Percentiles rank a stretch among this genome's conserved stretches.
Conservation (phyloP, 2,113 vertebrate genomes). For the Apteryx mantelli region DNA sequence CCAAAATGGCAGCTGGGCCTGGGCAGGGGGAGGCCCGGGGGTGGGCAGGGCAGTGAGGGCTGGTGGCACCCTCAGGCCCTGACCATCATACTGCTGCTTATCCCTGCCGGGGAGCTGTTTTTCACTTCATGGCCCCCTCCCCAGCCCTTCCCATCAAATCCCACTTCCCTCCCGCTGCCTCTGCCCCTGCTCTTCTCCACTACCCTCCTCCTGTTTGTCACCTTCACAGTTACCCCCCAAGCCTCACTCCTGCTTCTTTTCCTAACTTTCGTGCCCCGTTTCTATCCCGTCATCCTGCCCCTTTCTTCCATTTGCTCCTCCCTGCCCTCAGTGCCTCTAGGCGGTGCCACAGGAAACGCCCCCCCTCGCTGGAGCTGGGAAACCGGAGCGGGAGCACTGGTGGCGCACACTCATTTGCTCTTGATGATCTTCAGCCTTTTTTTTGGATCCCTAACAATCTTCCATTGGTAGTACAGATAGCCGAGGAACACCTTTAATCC, state of each 20-base stretch:
- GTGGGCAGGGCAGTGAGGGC: too few species aligned
- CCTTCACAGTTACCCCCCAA: neutral
- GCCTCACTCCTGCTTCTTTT: neutral
- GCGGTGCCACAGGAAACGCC: neutral
- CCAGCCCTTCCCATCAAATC: neutral
- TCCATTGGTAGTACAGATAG: neutral
- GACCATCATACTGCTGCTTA: neutral
- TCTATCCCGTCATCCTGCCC: rapidly evolving
- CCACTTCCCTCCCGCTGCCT: neutral
- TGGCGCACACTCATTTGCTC: rapidly evolving
- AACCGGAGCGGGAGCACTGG: neutral
- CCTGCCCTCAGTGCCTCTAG: neutral
- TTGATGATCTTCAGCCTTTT: neutral
- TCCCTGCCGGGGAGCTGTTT: neutral
- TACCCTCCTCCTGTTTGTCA: neutral
- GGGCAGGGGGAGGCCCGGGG: too few species aligned
- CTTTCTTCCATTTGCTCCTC: neutral
- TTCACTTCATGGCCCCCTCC: neutral
- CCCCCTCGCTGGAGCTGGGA: neutral
- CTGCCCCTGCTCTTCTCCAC: neutral
- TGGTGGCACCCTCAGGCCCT: neutral
- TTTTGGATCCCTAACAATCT: neutral
- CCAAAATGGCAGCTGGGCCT: too few species aligned
- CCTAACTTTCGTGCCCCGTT: neutral
- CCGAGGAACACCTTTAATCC: neutral